Evolutionary conservation across 1,140 invertebrate species (phyloP), one percentile per base, ranked within the genome.

Genomic region (Bombus consobrinus): DNA sequence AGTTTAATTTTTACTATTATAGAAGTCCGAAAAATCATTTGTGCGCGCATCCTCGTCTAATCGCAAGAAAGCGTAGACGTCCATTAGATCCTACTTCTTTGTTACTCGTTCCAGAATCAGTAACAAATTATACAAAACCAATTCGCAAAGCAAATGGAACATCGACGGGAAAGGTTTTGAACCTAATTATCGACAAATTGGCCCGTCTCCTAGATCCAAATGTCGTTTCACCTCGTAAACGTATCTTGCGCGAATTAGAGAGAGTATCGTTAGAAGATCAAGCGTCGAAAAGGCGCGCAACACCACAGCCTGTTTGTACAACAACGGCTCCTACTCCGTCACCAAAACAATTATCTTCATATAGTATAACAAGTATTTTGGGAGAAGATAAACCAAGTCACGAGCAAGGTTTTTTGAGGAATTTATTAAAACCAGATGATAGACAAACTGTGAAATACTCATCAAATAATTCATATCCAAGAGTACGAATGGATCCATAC

Each of bases 341-440:
- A 9, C 92, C 94, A 57, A 96, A 96, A 90, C 95, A 96, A 88
- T 93, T 96, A 68, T 97, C 97, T 91, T 97, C 96, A 87, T 97
- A 97, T 94, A 98, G 97, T 95, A 98, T 98, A 94, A 97, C 97
- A 87, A 97, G 97, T 86, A 95, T 98, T 90, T 94, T 98, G 81
- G 97, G 97, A 66, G 95, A 96, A 59, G 95, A 95, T 80, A 95
- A 95, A 47, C 94, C 94, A 3, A 94, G 81, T 87, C 82, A 88
- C 12, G 95, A 95, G 57, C 92, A 94, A 25, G 94, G 95, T 12
- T 95, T 95, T 79, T 86, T 95, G 85, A 92, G 95, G 59, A 95
- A 93, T 83, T 89, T 95, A 80, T 90, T 95, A 25, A 95, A 95
- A 83, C 92, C 94, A 13, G 94, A 95, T 39, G 94, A 95, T 34